Evolutionary conservation across 2,888 invertebrate species (phyloP), one percentile per base, ranked within the genome.

Genomic region (Rambutsinella grinnellia): DNA sequence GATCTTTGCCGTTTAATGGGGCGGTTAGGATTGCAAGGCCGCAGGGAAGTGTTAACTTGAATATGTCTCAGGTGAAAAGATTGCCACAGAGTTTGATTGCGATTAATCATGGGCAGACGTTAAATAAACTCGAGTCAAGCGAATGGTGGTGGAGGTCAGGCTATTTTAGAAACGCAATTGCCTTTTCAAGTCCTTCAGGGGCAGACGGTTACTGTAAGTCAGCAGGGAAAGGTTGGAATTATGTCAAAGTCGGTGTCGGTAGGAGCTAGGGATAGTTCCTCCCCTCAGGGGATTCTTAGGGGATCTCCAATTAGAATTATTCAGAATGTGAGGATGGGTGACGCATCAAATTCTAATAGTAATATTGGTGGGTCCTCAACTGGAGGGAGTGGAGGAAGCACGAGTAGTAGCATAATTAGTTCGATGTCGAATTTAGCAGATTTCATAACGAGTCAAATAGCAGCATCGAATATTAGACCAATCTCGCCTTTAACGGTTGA

Each of bases 371-470:
- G 6, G 17, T 28, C 56, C 2, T 26, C 46, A 0, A 19, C 46
- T 8, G 26, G n/a, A 28, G 28, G 56, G 3, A 44, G 46, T 27
- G 26, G 15, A 19, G 36, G 36, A 36, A 36, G 13, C 36, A 36
- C 36, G 36, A 66, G 56, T n/a, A 56, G 46, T 26, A 28, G 71
- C 0, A 67, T 72, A 17, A 58, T 76, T 17, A 79, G 70, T 17
- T 70, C 80, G 0, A 76, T 82, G 21, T 78, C 84, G 27, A 82
- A 82, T 58, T 71, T 84, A 13, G 84, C 84, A 15, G 84, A 84
- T 10, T 84, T 84, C 72, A 81, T 84, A 36, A 82, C 82, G 8
- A 84, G 78, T 62, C 84, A 84, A 62, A 65, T 84, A 57, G 83
- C 81, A 2, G 82, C 83, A 1, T 84, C 84, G 0, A 84, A 83